Evolutionary conservation across 1,140 invertebrate species (phyloP).

Genomic region (Cydia fagiglandana): DNA sequence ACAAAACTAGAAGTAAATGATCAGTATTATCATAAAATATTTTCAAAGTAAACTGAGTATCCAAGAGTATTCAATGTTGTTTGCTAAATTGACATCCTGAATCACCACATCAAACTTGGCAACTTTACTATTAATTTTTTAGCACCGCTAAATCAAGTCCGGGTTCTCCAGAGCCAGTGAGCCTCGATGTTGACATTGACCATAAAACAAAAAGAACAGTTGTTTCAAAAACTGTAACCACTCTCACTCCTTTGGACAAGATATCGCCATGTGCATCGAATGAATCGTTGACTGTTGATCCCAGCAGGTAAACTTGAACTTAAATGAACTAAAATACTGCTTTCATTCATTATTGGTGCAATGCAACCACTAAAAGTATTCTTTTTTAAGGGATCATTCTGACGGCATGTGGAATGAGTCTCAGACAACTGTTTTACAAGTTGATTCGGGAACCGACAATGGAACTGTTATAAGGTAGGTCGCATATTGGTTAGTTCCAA

Average conservation of each 20-base stretch:
- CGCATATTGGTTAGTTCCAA: slow-evolving; percentile 19
- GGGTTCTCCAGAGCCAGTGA: slow-evolving; percentile 75
- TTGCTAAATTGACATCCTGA: too few species aligned
- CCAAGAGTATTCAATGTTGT: too few species aligned
- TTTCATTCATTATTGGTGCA: background rate
- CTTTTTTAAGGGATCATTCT: slow-evolving; percentile 84
- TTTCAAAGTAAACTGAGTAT: too few species aligned
- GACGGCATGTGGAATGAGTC: slow-evolving; percentile 93
- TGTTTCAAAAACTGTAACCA: slow-evolving; percentile 59
- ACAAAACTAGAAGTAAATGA: too few species aligned
- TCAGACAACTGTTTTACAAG: slow-evolving; percentile 89
- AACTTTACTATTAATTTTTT: slow-evolving; percentile 40
- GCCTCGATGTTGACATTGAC: slow-evolving; percentile 48
- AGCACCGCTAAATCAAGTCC: slow-evolving; percentile 79
- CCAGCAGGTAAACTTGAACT: slow-evolving; percentile 74
- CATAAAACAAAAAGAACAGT: slow-evolving; percentile 57
- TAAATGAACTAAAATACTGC: background rate
- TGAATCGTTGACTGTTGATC: slow-evolving; percentile 88
- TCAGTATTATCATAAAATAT: too few species aligned
- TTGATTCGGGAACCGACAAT: slow-evolving; percentile 84
- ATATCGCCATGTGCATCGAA: slow-evolving; percentile 88
- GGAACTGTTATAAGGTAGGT: slow-evolving; percentile 79
- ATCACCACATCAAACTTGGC: background rate
- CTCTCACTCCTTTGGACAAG: slow-evolving; percentile 69
- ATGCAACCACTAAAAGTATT: background rate